phyloP scores from a whole-genome alignment of 2,797 vertebrate genomes.

The Lutjanus argentimaculatus region DNA sequence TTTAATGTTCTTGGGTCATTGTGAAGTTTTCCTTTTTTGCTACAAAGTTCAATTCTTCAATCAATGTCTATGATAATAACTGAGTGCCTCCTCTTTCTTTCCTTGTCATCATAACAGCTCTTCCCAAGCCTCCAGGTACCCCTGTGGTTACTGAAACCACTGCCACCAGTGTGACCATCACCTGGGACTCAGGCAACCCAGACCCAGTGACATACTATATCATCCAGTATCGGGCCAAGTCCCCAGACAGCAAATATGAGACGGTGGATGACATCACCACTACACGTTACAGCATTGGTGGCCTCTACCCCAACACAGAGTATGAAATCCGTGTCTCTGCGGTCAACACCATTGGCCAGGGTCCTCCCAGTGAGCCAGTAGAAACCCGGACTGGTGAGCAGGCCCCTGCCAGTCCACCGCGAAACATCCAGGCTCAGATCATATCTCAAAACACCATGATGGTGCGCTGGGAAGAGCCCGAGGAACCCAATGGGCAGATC shows the following conservation, averaged over 20 bases:
- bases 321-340: conserved; percentile 98
- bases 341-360: conserved; percentile 97
- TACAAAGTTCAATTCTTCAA: not conserved
- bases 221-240: conserved; percentile 97
- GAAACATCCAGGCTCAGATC: conserved; percentile 95
- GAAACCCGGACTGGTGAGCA: conserved; percentile 97
- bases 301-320: conserved; percentile 97
- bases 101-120: conserved; percentile 86
- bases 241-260: conserved; percentile 96
- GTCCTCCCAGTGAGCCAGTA: conserved; percentile 95
- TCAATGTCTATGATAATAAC: not conserved
- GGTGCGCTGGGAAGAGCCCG: conserved; percentile 98
- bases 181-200: conserved; percentile 98
- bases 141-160: conserved; percentile 98
- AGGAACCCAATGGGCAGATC: conserved; percentile 98
- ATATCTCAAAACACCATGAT: conserved; percentile 97
- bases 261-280: conserved; percentile 98
- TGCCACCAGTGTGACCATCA: conserved; percentile 98
- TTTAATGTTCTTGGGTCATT: not conserved
- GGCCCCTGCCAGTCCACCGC: conserved; percentile 95
- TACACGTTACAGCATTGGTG: conserved; percentile 98
- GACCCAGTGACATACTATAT: conserved; percentile 97
- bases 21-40: not conserved
- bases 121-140: conserved; percentile 96
- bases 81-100: conserved; percentile 14